Evolutionary conservation across 2,113 vertebrate genomes (phyloP).

Genomic region (Strix aluco): DNA sequence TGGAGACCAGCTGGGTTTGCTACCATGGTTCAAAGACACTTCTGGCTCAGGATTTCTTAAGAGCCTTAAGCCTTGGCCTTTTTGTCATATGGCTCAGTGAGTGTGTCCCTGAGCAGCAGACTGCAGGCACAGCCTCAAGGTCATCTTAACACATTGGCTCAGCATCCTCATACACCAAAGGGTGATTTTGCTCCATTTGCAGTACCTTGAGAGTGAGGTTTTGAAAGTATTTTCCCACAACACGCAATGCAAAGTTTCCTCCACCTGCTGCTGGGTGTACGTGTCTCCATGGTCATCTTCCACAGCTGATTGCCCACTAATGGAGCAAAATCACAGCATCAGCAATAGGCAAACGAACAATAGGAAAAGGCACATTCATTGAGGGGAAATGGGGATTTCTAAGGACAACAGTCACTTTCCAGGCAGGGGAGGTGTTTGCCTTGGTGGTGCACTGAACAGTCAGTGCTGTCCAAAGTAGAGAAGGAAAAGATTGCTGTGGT

Average conservation of each 20-base stretch:
- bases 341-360: background rate
- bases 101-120: background rate
- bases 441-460: background rate
- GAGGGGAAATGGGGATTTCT: background rate
- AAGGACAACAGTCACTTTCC: background rate
- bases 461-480: background rate
- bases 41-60: background rate
- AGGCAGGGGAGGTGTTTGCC: background rate
- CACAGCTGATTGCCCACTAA: background rate
- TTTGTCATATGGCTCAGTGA: background rate
- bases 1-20: background rate
- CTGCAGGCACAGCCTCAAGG: background rate
- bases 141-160: background rate
- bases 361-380: accelerated
- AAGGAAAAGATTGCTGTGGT: background rate
- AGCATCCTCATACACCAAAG: background rate
- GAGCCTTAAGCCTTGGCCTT: background rate
- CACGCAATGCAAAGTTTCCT: background rate
- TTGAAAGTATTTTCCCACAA: background rate
- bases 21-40: background rate
- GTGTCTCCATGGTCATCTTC: background rate
- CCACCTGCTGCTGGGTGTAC: background rate
- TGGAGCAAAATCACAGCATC: background rate
- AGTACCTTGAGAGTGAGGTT: background rate
- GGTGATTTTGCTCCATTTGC: background rate